phyloP scores from a whole-genome alignment of 2,797 vertebrate species.

The Sebastes vulpes region DNA sequence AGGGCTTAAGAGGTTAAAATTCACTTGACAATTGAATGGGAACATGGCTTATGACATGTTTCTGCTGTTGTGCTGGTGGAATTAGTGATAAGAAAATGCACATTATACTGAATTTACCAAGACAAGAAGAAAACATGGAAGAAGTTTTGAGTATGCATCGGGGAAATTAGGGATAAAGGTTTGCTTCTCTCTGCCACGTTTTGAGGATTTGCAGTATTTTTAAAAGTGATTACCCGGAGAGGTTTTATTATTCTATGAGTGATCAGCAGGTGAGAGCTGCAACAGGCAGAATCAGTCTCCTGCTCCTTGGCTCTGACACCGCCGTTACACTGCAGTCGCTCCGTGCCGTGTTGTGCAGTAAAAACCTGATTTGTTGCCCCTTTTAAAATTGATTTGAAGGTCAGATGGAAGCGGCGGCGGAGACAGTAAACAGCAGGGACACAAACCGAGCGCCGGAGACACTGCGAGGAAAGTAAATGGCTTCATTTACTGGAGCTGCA shows the following conservation, averaged over 20 bases:
- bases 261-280: background rate
- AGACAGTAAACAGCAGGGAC: conserved; percentile 21
- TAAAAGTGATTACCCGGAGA: background rate
- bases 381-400: conserved; percentile 44
- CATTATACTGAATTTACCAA: too few species aligned
- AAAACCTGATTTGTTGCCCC: conserved; percentile 40
- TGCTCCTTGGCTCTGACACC: background rate
- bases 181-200: too few species aligned
- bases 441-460: background rate
- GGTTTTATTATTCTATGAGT: background rate
- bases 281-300: background rate
- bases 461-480: conserved; percentile 15
- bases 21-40: too few species aligned
- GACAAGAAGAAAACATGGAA: too few species aligned
- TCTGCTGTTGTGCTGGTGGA: too few species aligned
- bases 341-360: background rate
- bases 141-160: too few species aligned
- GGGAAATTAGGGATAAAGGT: too few species aligned
- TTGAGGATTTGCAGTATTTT: background rate
- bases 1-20: too few species aligned
- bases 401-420: conserved; percentile 13
- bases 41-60: too few species aligned
- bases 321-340: background rate
- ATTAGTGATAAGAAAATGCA: too few species aligned
- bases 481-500: conserved; percentile 31